These are phyloP conservation scores for Panthera uncia DNA, from an alignment of 2,113 vertebrate species.

Conservation along the genomic window DNA sequence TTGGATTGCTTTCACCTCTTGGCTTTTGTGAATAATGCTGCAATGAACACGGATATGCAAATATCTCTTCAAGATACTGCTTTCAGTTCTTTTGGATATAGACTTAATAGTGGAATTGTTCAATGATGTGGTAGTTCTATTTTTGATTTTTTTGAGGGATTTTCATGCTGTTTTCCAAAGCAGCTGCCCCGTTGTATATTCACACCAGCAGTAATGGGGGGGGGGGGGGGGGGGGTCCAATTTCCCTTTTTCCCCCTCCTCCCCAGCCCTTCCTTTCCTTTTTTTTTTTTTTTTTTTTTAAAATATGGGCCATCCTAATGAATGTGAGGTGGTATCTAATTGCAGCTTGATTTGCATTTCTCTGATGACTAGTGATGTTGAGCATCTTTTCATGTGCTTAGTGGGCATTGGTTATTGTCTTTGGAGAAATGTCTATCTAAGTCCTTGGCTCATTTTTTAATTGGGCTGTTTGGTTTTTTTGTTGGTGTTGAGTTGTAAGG, in stretches of 20 bases:
- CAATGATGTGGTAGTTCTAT: neutral
- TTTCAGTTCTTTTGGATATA: neutral
- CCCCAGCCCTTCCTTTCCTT: neutral
- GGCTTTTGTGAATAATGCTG: neutral
- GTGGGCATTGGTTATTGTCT: neutral
- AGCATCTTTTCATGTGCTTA: neutral
- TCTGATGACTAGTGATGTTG: neutral
- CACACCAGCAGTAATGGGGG: rapidly evolving
- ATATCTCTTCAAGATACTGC: neutral
- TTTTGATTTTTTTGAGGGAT: neutral
- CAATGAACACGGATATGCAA: neutral
- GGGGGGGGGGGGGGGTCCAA: neutral
- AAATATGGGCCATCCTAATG: neutral
- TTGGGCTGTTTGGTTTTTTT: neutral
- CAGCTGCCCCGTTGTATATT: neutral
- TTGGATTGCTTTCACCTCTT: neutral
- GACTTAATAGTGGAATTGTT: neutral
- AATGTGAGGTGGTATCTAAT: neutral
- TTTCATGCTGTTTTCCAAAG: neutral
- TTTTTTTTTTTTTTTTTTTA: neutral
- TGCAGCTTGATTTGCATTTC: neutral
- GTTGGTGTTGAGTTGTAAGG: neutral
- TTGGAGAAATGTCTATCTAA: neutral
- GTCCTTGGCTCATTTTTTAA: neutral
- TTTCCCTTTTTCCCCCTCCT: neutral